phyloP scores from a whole-genome alignment of 2,888 invertebrate species.

The Pammene fasciana region DNA sequence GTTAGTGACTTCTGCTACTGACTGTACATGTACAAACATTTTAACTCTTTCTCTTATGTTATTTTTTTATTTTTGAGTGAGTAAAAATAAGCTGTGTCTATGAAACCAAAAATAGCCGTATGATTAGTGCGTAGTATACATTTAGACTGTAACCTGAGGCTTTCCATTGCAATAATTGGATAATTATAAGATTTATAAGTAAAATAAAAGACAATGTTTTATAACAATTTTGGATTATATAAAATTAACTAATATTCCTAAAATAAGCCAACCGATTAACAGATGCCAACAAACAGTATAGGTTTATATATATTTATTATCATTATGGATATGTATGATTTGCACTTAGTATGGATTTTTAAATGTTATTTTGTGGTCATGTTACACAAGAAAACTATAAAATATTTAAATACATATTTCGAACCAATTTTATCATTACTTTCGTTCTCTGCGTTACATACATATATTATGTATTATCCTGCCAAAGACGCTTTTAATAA shows the following conservation, averaged over 20 bases:
- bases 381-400: conserved; percentile 18
- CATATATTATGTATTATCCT: neutral
- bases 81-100: conserved; percentile 30
- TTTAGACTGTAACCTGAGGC: conserved; percentile 72
- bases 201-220: conserved; percentile 61
- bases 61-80: neutral
- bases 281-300: conserved; percentile 60
- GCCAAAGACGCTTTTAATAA: neutral
- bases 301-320: conserved; percentile 27
- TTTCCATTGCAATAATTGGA: conserved; percentile 62
- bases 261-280: conserved; percentile 60
- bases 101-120: conserved; percentile 17
- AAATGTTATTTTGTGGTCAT: neutral
- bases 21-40: too few species aligned
- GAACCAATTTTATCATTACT: neutral
- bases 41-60: too few species aligned
- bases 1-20: too few species aligned
- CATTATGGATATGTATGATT: conserved; percentile 21
- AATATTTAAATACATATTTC: neutral
- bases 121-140: conserved; percentile 59
- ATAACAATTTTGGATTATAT: conserved; percentile 49
- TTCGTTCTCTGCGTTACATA: neutral
- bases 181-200: conserved; percentile 53
- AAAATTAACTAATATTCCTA: conserved; percentile 54
- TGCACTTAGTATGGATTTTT: conserved; percentile 3